Evolutionary conservation across 2,113 vertebrate genomes (phyloP).

Genomic region (Neopipo cinnamomea): DNA sequence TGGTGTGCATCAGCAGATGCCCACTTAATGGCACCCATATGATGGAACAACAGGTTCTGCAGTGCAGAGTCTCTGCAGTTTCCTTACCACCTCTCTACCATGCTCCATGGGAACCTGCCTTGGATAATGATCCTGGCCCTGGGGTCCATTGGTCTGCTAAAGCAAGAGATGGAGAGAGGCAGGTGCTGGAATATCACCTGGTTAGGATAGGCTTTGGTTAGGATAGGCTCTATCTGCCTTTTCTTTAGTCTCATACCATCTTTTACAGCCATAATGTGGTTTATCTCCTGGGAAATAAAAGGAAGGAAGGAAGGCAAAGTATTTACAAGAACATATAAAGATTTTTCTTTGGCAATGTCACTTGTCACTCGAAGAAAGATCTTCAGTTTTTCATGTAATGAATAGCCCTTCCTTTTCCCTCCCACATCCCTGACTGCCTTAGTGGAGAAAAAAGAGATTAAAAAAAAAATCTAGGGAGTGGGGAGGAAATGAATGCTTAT

Average conservation of each 20-base stretch:
- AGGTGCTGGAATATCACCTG: background rate
- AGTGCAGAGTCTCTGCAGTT: background rate
- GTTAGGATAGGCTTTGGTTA: background rate
- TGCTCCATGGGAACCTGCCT: background rate
- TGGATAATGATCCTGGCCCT: background rate
- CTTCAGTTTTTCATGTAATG: background rate
- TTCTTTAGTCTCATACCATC: background rate
- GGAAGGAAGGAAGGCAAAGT: background rate
- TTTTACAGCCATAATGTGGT: background rate
- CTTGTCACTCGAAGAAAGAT: background rate
- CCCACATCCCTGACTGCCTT: background rate
- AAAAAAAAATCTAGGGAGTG: background rate
- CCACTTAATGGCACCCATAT: background rate
- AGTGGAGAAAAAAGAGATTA: background rate
- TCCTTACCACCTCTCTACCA: background rate
- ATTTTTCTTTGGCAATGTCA: background rate
- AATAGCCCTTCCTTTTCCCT: background rate
- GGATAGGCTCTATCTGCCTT: background rate
- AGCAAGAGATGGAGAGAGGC: background rate
- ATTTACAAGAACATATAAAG: background rate
- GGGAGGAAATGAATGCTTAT: background rate
- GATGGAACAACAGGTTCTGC: rapidly evolving
- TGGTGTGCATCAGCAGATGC: rapidly evolving
- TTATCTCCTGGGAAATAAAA: background rate
- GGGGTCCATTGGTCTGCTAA: rapidly evolving